These are phyloP conservation scores for Clarias macrocephalus DNA, from an alignment of 2,113 vertebrate genomes.

Conservation along the genomic window DNA sequence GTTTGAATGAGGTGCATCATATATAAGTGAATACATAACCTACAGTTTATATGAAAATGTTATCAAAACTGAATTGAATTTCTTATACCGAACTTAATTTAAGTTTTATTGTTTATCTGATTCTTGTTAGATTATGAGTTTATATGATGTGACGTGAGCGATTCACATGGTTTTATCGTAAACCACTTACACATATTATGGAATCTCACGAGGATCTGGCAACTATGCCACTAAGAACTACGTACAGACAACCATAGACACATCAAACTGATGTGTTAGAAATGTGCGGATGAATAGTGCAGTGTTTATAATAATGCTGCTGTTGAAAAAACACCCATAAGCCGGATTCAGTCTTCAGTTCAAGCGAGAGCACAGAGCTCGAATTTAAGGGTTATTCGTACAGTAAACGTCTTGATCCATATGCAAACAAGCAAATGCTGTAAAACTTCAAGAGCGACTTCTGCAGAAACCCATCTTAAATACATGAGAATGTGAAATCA, in stretches of 20 bases:
- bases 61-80: neutral
- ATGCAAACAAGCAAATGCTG: no score
- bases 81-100: neutral
- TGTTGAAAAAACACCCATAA: neutral
- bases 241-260: neutral
- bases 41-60: neutral
- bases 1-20: neutral
- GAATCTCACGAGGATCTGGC: neutral
- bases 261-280: neutral
- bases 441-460: no score
- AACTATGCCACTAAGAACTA: neutral
- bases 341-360: neutral
- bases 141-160: neutral
- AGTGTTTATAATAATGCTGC: neutral
- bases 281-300: neutral
- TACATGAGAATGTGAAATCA: no score
- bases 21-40: neutral
- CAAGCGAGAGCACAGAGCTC: no score
- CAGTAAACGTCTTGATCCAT: no score
- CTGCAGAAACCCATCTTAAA: no score
- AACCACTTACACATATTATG: neutral
- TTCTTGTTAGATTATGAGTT: neutral
- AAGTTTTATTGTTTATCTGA: neutral
- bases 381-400: neutral
- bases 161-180: neutral